Base-by-base conservation (phyloP, 2,888 invertebrate genomes). In the Periphyllus acericola region DNA sequence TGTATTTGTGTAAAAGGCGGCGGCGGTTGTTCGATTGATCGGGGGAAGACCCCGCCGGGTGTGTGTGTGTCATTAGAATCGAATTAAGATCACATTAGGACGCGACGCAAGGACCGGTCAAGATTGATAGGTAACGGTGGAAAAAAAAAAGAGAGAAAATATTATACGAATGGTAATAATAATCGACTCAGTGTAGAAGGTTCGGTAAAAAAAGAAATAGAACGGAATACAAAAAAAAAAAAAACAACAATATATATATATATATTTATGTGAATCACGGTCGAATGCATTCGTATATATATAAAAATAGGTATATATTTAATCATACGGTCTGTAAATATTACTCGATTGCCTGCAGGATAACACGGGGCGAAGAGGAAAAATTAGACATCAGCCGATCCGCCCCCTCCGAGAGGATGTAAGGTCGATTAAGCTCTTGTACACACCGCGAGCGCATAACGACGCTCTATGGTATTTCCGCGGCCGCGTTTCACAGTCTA, bases 31-130 rank as follows among this genome's bases (percentile, higher is more conserved):
- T 87, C 86, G 86, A 87, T 87, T 87, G 86, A 87, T 87, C 86
- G 86, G 80, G 80, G 86, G 86, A 87, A 87, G 86, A 87, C 72
- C 74, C 80, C 86, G 86, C 60, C 74, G 85, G 78, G 68, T 78
- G 79, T 80, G 80, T 74, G 86, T 87, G 80, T 87, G 86, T 87
- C 86, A 87, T 87, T 87, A 87, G 86, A 87, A 87, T 87, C 86
- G 80, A 87, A 87, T 87, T 87, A 87, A 87, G 86, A 87, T 87
- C 86, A 87, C 86, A 87, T 87, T 87, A 87, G 86, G 86, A 87
- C 55, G 86, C 86, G 29, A 87, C 60, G 86, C 86, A 72, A 87
- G 80, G 80, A 80, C 86, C 86, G 86, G 86, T 87, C 86, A 87
- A 87, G 86, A 87, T 87, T 87, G 86, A 87, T 87, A 87, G 86